Conservation (phyloP, 1,140 invertebrate genomes). For the Orussus abietinus region DNA sequence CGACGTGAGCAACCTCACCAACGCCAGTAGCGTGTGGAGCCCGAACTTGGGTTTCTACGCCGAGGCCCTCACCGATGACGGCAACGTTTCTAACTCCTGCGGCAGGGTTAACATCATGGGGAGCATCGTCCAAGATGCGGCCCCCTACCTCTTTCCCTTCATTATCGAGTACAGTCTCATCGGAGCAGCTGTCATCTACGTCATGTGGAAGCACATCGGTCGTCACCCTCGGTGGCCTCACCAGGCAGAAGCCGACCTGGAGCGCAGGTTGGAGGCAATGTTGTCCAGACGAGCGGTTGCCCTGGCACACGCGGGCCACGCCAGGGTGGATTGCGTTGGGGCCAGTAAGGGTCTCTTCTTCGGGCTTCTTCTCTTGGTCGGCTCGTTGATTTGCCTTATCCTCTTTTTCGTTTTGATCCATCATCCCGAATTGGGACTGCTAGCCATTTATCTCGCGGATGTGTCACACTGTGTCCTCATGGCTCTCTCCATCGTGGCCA, state of each 20-base stretch:
- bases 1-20: constrained; percentile 35
- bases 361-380: constrained; percentile 82
- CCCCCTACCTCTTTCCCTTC: constrained; percentile 91
- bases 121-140: constrained; percentile 83
- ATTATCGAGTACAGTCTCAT: constrained; percentile 97
- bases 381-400: constrained; percentile 88
- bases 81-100: constrained; percentile 57
- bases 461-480: constrained; percentile 85
- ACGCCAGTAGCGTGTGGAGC: constrained; percentile 42
- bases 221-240: constrained; percentile 67
- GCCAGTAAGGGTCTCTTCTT: constrained; percentile 93
- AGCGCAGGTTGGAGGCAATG: constrained; percentile 80
- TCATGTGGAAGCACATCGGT: constrained; percentile 96
- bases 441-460: constrained; percentile 87
- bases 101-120: constrained; percentile 88
- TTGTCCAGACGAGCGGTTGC: constrained; percentile 76
- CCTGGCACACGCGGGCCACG: constrained; percentile 72
- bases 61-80: constrained; percentile 56
- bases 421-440: constrained; percentile 70
- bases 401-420: constrained; percentile 91
- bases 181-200: constrained; percentile 93
- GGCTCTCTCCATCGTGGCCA: constrained; percentile 81
- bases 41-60: constrained; percentile 60
- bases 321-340: constrained; percentile 85
- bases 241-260: constrained; percentile 77